Evolutionary conservation across 2,113 vertebrate species (phyloP).

Genomic region (Apistogramma diplotaenia): DNA sequence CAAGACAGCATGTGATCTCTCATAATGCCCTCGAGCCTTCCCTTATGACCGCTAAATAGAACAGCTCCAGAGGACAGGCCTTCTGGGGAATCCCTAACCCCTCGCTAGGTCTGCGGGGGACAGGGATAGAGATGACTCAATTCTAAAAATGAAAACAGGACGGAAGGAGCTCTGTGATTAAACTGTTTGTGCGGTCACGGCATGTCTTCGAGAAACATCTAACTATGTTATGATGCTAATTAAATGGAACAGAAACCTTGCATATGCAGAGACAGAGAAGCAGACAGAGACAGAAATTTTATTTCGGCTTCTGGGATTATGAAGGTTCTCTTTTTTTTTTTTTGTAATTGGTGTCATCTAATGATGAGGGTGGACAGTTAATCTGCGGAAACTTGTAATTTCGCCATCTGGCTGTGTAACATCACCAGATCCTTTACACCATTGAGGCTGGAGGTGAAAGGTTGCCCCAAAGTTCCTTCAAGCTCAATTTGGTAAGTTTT

Average conservation of each 20-base stretch:
- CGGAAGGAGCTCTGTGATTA: slow-evolving; percentile 53
- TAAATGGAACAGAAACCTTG: slow-evolving; percentile 46
- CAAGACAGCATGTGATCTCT: neutral
- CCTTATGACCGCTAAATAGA: slow-evolving; percentile 65
- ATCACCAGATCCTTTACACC: slow-evolving; percentile 13
- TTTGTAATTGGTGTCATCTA: neutral
- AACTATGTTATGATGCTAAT: slow-evolving; percentile 44
- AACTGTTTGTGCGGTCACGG: slow-evolving; percentile 9
- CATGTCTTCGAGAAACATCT: slow-evolving; percentile 31
- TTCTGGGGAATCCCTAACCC: slow-evolving; percentile 70
- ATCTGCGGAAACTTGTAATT: slow-evolving; percentile 6
- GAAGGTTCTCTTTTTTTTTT: neutral
- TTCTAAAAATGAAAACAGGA: slow-evolving; percentile 2
- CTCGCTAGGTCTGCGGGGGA: slow-evolving; percentile 29
- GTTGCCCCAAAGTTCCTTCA: slow-evolving; percentile 9
- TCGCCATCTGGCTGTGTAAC: slow-evolving; percentile 1
- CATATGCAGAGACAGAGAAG: neutral
- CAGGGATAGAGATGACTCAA: slow-evolving; percentile 42
- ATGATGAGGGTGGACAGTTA: neutral
- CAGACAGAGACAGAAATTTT: neutral
- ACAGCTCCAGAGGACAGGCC: slow-evolving; percentile 43
- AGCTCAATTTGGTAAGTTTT: neutral
- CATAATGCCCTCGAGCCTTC: slow-evolving; percentile 33
- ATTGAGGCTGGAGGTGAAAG: neutral
- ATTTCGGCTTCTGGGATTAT: neutral